phyloP scores from a whole-genome alignment of 23 tunicate genomes.

The Ciona savignyi region DNA sequence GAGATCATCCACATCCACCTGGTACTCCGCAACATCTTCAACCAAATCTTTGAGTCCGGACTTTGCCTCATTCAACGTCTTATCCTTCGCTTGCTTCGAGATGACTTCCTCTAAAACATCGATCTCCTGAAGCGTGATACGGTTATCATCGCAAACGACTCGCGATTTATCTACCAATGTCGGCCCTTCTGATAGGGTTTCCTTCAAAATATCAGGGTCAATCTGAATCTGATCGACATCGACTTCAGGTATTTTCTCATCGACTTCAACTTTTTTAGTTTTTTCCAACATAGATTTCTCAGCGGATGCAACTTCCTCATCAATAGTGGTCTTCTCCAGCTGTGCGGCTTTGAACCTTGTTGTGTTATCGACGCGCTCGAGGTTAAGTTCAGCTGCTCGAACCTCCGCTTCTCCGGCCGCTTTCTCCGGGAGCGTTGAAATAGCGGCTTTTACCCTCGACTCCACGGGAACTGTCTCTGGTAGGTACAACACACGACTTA shows the following conservation, averaged over 20 bases:
- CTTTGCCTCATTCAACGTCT: constrained; percentile 31
- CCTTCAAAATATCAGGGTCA: constrained; percentile 3
- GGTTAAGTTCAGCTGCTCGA: constrained; percentile 70
- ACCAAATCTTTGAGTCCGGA: constrained; percentile 59
- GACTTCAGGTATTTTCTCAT: constrained; percentile 15
- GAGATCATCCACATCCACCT: constrained; percentile 59
- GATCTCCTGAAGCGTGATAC: constrained; percentile 71
- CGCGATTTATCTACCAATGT: constrained; percentile 32
- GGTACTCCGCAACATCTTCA: constrained; percentile 75
- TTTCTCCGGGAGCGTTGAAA: constrained; percentile 70
- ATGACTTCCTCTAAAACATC: constrained; percentile 76
- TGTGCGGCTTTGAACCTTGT: constrained; percentile 62
- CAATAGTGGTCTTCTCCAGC: constrained; percentile 44
- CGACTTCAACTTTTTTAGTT: constrained; percentile 11
- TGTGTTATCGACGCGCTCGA: constrained; percentile 85
- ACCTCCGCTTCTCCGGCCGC: constrained; percentile 82
- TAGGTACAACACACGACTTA: constrained; percentile 77
- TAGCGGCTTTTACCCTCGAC: constrained; percentile 60
- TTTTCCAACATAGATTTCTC: constrained; percentile 13
- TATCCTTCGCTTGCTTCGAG: constrained; percentile 19
- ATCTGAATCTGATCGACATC: not conserved
- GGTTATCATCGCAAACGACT: constrained; percentile 51
- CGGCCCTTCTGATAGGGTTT: constrained; percentile 42
- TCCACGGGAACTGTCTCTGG: constrained; percentile 77
- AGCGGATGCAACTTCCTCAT: constrained; percentile 27